phyloP scores from a whole-genome alignment of 2,113 vertebrate species.

The Rallus limicola region DNA sequence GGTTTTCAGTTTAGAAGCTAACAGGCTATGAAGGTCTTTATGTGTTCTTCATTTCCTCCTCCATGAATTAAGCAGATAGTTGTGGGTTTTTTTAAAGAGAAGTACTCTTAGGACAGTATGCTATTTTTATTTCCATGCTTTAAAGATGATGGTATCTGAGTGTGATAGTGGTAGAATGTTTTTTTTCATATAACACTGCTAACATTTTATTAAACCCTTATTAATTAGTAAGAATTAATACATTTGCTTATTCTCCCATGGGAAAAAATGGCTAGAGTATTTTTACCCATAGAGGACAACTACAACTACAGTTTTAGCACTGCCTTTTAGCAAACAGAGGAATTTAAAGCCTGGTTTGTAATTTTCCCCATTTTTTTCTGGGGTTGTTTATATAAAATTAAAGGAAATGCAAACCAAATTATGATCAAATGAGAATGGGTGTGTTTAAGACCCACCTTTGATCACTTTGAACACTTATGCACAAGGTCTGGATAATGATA shows the following conservation, averaged over 20 bases:
- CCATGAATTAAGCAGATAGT: background rate
- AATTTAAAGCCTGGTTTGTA: background rate
- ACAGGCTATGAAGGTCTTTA: background rate
- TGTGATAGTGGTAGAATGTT: fast-evolving
- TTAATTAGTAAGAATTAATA: background rate
- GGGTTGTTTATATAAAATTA: background rate
- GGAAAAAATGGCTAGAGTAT: background rate
- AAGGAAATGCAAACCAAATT: background rate
- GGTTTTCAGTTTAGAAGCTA: background rate
- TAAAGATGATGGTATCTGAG: background rate
- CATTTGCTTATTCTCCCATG: background rate
- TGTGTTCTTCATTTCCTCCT: background rate
- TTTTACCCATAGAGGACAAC: background rate
- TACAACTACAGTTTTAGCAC: background rate
- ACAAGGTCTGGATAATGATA: background rate
- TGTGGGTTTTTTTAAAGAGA: background rate
- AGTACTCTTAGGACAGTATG: background rate
- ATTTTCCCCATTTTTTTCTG: background rate
- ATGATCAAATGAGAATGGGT: background rate
- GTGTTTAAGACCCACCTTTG: background rate
- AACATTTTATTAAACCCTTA: background rate
- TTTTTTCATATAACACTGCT: background rate
- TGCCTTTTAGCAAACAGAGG: background rate
- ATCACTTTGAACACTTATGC: background rate
- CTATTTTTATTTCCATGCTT: background rate